Conservation (phyloP, 2,113 vertebrate species). For the Tylochromis polylepis region DNA sequence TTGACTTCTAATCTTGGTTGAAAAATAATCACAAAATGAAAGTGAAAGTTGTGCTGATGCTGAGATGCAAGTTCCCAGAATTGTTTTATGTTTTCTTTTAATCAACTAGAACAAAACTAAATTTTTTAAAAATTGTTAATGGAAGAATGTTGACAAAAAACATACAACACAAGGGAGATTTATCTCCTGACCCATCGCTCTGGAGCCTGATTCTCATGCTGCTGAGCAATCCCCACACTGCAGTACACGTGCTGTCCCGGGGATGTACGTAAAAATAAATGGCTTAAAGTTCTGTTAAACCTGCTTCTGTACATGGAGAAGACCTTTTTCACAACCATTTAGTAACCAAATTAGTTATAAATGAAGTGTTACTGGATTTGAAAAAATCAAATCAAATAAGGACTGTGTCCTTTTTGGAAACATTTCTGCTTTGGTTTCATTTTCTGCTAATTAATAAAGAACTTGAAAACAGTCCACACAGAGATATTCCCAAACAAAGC, state of each 20-base stretch:
- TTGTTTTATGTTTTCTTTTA: not conserved
- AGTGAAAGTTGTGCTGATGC: not conserved
- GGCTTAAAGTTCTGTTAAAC: not conserved
- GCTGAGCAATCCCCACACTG: rapidly evolving
- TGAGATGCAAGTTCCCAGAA: not conserved
- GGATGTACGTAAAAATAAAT: not conserved
- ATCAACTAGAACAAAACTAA: not conserved
- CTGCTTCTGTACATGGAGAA: no score
- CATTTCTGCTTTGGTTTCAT: not conserved
- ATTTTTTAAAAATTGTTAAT: not conserved
- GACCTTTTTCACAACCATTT: no score
- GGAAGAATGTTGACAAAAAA: not conserved
- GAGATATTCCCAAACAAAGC: not conserved
- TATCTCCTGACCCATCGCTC: not conserved
- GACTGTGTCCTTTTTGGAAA: no score
- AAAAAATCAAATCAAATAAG: not conserved
- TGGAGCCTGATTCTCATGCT: not conserved
- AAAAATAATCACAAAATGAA: not conserved
- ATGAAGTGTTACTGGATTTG: rapidly evolving
- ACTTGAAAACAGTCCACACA: not conserved
- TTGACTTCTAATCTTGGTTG: not conserved
- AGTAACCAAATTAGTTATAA: no score
- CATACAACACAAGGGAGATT: not conserved
- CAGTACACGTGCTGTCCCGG: not conserved
- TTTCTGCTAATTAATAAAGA: not conserved